Evolutionary conservation across 1,140 invertebrate species (phyloP), one percentile per base, ranked within the genome.

Genomic region (Drosophila virilis): DNA sequence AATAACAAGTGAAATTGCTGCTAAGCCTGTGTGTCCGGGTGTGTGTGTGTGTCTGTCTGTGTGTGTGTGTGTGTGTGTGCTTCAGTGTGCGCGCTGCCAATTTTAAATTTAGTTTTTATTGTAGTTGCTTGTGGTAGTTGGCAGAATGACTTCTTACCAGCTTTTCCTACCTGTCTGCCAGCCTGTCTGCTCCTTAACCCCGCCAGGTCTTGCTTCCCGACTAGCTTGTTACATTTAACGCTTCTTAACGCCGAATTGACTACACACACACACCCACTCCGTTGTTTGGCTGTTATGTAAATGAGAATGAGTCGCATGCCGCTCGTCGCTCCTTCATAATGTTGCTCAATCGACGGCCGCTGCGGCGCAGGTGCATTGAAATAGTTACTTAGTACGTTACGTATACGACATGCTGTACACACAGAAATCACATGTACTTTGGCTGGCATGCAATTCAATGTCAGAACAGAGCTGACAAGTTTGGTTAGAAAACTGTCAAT

Each of bases 211-310:
- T 15, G 38, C 38, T 40, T 22, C 46, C 37, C 45, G 73, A 28
- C 75, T 64, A 72, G 60, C 71, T 75, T 73, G 77, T 72, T 78
- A 89, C 74, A 80, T 70, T 89, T 84, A 90, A 89, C 74, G 84
- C 80, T 84, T 89, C 84, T 89, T 89, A 84, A 90, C 78, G 74
- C 71, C 77, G 77, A 84, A 88, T 77, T 69, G 83, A 82, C 73
- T 83, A 60, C 73, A 80, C 81, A 48, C 59, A 66, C 72, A 58
- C 62, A 70, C 52, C 50, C 45, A 45, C 50, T 61, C 51, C 50
- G 45, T 76, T 71, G 52, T 69, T 60, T 70, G 72, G 71, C 64
- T 90, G 80, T 89, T 89, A 90, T 89, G 85, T 84, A 89, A 89
- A 89, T 89, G 80, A 89, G 74, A 77, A 88, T 65, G 59, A 43